Evolutionary conservation across 2,888 invertebrate species (phyloP).

Genomic region (Artemia sinica): DNA sequence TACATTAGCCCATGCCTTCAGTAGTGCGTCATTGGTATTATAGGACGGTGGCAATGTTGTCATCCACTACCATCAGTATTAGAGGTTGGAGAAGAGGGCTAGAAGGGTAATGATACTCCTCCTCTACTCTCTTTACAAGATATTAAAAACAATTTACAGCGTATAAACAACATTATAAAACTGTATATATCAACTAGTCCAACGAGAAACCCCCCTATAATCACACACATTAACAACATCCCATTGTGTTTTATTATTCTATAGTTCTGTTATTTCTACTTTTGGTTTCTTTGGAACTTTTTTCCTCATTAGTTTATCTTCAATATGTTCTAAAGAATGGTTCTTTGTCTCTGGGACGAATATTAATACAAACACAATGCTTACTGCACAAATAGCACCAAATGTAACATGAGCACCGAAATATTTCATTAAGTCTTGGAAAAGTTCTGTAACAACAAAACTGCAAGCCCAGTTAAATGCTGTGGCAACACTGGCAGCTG

Average conservation of each 20-base stretch:
- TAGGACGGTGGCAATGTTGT: too few relatives aligned
- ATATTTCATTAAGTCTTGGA: constrained; percentile 45
- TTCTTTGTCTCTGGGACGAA: constrained; percentile 86
- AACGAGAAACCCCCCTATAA: too few relatives aligned
- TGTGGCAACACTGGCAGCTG: constrained; percentile 71
- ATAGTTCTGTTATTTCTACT: constrained; percentile 16
- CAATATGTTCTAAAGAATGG: constrained; percentile 78
- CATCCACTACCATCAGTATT: too few relatives aligned
- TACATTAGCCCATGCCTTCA: too few relatives aligned
- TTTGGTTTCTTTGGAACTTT: constrained; percentile 8
- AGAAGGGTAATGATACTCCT: too few relatives aligned
- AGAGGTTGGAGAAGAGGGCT: too few relatives aligned
- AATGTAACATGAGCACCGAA: constrained; percentile 55
- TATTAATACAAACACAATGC: constrained; percentile 58
- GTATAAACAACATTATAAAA: too few relatives aligned
- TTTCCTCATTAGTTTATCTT: constrained; percentile 34
- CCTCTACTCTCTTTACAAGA: too few relatives aligned
- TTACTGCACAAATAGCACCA: constrained; percentile 48
- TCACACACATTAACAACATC: too few relatives aligned
- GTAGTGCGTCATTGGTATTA: too few relatives aligned
- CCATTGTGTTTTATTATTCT: background rate
- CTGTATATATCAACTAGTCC: too few relatives aligned
- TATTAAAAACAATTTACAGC: too few relatives aligned
- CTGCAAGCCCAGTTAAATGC: constrained; percentile 80
- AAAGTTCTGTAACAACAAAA: constrained; percentile 70